Evolutionary conservation across 2,113 vertebrate species (phyloP).

Genomic region (Antidorcas marsupialis): DNA sequence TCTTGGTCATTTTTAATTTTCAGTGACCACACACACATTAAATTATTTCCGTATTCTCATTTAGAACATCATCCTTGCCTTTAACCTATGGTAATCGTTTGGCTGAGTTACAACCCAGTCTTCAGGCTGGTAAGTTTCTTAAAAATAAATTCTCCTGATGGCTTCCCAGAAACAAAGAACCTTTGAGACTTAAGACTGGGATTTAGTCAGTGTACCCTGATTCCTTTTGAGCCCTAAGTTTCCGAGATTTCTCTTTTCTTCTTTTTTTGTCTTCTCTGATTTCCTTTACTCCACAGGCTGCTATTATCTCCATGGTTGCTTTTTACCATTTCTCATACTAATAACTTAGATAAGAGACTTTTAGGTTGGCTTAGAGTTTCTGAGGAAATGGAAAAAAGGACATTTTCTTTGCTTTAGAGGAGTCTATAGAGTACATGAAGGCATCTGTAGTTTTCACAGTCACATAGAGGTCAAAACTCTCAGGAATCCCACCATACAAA

Average conservation of each 20-base stretch:
- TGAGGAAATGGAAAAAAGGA: not conserved
- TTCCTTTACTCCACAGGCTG: not conserved
- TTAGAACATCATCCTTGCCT: not conserved
- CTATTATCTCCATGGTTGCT: not conserved
- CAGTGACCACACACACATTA: not conserved
- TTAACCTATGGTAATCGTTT: fast-evolving
- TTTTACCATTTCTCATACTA: not conserved
- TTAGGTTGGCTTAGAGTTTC: not conserved
- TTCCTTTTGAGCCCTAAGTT: not conserved
- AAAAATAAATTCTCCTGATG: not conserved
- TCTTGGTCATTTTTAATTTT: not conserved
- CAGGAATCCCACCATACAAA: not conserved
- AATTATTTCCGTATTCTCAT: not conserved
- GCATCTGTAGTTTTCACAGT: not conserved
- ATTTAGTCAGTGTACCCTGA: not conserved
- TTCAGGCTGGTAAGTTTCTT: not conserved
- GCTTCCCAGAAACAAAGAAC: not conserved
- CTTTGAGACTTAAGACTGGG: not conserved
- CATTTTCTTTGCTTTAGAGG: not conserved
- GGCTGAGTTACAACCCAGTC: not conserved
- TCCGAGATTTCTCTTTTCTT: not conserved
- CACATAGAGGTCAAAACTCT: too few species aligned
- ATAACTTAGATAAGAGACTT: not conserved
- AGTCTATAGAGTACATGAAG: not conserved
- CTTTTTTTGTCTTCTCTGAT: not conserved